Conservation (phyloP, 2,888 invertebrate genomes). For the Phragmatobia fuliginosa region DNA sequence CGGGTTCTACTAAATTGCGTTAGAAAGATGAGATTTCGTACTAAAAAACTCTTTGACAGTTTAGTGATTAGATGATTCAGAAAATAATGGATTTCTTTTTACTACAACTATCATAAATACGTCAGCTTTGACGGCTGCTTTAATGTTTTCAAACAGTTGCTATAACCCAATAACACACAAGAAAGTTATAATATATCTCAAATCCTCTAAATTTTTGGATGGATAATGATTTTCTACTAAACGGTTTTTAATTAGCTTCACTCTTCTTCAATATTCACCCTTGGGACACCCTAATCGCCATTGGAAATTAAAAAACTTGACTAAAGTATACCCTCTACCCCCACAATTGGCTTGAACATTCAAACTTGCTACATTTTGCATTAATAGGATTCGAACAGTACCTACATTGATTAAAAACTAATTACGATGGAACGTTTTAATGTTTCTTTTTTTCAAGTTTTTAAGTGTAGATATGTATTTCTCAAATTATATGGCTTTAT, state of each 20-base stretch:
- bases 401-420: background rate
- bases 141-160: background rate
- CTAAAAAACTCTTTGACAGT: too few species aligned
- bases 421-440: background rate
- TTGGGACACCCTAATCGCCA: constrained; percentile 8
- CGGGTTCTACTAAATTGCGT: too few species aligned
- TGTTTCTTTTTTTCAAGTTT: background rate
- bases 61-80: too few species aligned
- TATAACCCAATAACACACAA: background rate
- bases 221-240: constrained; percentile 5
- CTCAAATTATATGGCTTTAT: too few species aligned
- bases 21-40: too few species aligned
- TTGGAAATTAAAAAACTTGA: constrained; percentile 21
- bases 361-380: constrained; percentile 2
- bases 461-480: background rate
- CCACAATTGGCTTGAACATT: constrained; percentile 13
- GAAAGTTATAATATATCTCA: background rate
- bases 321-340: constrained; percentile 11
- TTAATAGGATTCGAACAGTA: background rate
- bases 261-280: constrained; percentile 14
- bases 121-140: background rate
- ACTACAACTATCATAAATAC: too few species aligned
- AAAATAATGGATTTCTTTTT: too few species aligned
- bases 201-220: background rate
- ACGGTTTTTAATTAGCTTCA: constrained; percentile 12